Evolutionary conservation across 2,797 vertebrate species (phyloP), one percentile per base, ranked within the genome.

Genomic region (Scarus forsteni): DNA sequence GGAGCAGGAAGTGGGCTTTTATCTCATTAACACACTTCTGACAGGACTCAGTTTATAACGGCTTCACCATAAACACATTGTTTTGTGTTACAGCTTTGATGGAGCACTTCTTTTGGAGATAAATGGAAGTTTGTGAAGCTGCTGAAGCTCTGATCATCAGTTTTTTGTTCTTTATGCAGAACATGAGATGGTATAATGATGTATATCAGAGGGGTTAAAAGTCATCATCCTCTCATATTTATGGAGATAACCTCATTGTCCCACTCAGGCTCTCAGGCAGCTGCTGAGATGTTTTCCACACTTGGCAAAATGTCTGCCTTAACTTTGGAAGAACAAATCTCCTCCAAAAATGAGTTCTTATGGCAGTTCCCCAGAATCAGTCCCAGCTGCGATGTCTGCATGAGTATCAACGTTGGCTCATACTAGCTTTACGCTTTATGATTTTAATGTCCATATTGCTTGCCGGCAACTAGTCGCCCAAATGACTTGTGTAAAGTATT

Each of bases 151-250:
- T 14, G 1, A 27, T 27, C 7, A 51, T 0, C 39, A 13, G 15
- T 14, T 10, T 55, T n/a, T 55, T 50, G 19, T 27, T 11, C 46
- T 27, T 53, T 42, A 46, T 52, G 12, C 11, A 15, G 53, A 40
- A 44, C 40, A 36, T 45, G 10, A n/a, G 3, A 39, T 76, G 66
- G 66, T 8, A 51, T 79, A 49, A 14, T 1, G 72, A 52, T 46
- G 62, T 46, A 59, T 44, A 66, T 75, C 70, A 71, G 19, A 16
- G 18, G 54, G 75, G 75, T 79, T 36, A 75, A 54, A 79, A 74
- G 75, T 75, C 69, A 7, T 43, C 48, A 16, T 62, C 46, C 70
- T 57, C 73, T 70, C 70, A 75, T 62, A 70, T 55, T 71, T 73
- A 27, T 60, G 50, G 74, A 79, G 66, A 74, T 39, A 63, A 66